Percentiles rank a stretch among this genome's conserved stretches.
These are phyloP conservation scores for Anhinga anhinga DNA, from an alignment of 2,113 vertebrate species.

Conservation along the genomic window DNA sequence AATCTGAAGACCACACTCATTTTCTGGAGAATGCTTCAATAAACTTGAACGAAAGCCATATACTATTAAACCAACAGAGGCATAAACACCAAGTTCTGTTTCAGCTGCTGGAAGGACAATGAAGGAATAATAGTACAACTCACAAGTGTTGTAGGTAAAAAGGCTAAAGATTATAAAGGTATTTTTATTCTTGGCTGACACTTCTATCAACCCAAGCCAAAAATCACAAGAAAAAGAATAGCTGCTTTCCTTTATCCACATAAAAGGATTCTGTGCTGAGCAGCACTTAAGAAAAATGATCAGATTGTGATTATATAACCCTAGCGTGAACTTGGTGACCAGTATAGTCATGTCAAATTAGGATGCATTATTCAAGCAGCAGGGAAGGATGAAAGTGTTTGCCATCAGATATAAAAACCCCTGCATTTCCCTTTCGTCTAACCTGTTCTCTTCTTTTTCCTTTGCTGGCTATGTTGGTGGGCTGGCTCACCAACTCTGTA, in stretches of 20 bases:
- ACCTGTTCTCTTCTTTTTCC: conserved; percentile 33
- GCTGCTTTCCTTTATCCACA: conserved; percentile 57
- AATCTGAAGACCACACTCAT: background rate
- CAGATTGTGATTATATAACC: conserved; percentile 63
- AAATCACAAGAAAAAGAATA: conserved; percentile 60
- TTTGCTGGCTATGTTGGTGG: conserved; percentile 43
- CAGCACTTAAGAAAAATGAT: conserved; percentile 53
- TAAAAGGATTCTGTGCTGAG: conserved; percentile 51
- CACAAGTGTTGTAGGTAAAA: conserved; percentile 14
- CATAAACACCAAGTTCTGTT: conserved; percentile 10
- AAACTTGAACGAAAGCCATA: conserved; percentile 27
- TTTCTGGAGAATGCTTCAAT: background rate
- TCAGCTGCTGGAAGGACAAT: conserved; percentile 38
- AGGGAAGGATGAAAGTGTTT: conserved; percentile 58
- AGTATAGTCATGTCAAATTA: conserved; percentile 56
- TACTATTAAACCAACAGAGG: conserved; percentile 20
- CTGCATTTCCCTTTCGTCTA: conserved; percentile 39
- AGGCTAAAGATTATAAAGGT: conserved; percentile 49
- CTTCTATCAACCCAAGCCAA: conserved; percentile 33
- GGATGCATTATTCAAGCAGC: conserved; percentile 60
- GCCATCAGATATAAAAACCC: conserved; percentile 15
- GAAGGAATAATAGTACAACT: conserved; percentile 44
- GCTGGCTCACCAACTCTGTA: conserved; percentile 13
- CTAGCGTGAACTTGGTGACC: conserved; percentile 56
- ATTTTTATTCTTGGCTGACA: conserved; percentile 64